Evolutionary conservation across 2,797 vertebrate species (phyloP).

Genomic region (Hydrolagus colliei): DNA sequence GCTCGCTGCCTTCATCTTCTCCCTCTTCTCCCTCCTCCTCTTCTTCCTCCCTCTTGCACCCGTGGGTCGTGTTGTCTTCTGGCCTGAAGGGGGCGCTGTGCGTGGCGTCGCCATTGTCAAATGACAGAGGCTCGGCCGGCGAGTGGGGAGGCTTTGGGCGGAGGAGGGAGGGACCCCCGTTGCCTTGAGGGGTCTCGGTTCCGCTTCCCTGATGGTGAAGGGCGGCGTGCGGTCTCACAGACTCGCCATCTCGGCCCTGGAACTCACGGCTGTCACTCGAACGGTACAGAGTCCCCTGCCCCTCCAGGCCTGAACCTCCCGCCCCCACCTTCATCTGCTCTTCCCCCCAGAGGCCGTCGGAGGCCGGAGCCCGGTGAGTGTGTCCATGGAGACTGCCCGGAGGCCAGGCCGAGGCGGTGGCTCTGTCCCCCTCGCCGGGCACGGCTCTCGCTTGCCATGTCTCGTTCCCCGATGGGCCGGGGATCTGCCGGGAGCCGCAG

Average conservation of each 20-base stretch:
- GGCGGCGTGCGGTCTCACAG: neutral
- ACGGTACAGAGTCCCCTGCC: neutral
- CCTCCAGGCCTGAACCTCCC: neutral
- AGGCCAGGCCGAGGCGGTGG: neutral
- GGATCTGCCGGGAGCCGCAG: neutral
- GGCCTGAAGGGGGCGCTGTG: constrained; percentile 5
- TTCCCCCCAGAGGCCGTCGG: no score
- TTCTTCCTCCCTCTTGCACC: neutral
- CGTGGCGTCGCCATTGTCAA: neutral
- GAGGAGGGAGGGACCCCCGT: neutral
- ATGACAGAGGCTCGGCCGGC: neutral
- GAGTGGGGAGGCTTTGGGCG: neutral
- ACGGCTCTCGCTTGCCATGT: neutral
- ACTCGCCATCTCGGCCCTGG: neutral
- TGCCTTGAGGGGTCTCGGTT: neutral
- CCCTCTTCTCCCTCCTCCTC: neutral
- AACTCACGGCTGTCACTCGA: neutral
- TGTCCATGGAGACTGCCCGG: neutral
- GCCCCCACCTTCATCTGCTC: neutral
- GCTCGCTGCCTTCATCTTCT: constrained; percentile 1
- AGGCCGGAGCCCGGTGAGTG: neutral
- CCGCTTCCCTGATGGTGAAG: neutral
- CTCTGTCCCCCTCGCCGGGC: no score
- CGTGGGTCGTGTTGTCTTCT: neutral
- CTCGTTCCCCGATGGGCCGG: neutral